A percentile compares a stretch with the other conserved stretches of the same genome.
These are phyloP conservation scores for Sus cebifrons DNA, from an alignment of 2,797 vertebrate species.

Conservation along the genomic window DNA sequence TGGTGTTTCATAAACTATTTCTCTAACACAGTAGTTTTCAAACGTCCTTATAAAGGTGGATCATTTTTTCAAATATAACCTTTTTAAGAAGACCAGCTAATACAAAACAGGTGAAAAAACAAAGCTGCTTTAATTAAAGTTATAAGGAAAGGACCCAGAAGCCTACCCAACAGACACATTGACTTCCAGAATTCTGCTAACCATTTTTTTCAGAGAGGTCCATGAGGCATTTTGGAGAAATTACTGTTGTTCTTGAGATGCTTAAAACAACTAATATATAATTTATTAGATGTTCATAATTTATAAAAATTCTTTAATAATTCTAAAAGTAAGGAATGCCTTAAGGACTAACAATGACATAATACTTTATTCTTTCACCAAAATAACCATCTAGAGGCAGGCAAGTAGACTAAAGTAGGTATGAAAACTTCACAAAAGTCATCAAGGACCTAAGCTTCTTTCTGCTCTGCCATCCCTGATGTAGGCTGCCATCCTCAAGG, in stretches of 20 bases:
- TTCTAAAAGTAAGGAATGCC: not conserved
- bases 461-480: not conserved
- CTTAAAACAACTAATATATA: not conserved
- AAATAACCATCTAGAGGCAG: not conserved
- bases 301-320: slow-evolving; percentile 13
- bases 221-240: not conserved
- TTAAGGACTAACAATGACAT: not conserved
- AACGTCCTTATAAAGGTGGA: not conserved
- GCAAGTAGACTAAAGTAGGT: not conserved
- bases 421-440: not conserved
- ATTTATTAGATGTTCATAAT: slow-evolving; percentile 2
- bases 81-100: not conserved
- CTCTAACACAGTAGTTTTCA: slow-evolving; percentile 58
- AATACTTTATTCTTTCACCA: slow-evolving; percentile 24
- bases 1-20: slow-evolving; percentile 60
- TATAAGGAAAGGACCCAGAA: not conserved
- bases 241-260: not conserved
- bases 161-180: not conserved
- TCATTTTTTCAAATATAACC: slow-evolving; percentile 10
- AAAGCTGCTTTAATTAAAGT: not conserved
- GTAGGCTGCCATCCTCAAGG: not conserved
- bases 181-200: not conserved
- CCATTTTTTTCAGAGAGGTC: not conserved
- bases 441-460: not conserved
- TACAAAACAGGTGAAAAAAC: not conserved